Base-by-base conservation (phyloP, 2,888 invertebrate genomes). In the Disparrhopalites patrizii region DNA sequence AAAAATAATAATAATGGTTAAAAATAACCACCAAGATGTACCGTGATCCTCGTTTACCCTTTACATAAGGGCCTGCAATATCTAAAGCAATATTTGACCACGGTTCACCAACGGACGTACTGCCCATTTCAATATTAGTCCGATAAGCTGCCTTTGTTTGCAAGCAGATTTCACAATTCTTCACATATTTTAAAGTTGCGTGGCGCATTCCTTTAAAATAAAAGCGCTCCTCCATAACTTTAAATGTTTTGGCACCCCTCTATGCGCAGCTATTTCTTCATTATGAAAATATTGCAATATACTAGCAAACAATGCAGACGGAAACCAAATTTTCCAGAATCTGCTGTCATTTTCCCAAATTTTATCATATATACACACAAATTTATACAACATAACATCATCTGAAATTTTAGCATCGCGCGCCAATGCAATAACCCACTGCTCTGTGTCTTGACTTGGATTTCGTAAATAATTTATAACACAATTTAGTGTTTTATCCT, bases 181-280 rank as follows among this genome's bases (percentile, higher is more conserved):
- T 54, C 0, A 73, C 66, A 28, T 61, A 69, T 5, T 60, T 15
- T 1, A 57, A 50, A 5, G 65, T 55, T 25, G 67, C 68, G 30
- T 38, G 43, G 13, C 56, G 1, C 73, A 73, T 71, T 1, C 33
- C 8, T n/a, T 23, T 20, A 68, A 68, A 71, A 27, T 54, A 70
- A 0, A 70, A 65, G 28, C 70, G 28, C 7, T 65, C 63, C 43
- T 70, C 68, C 0, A 71, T 10, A 30, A 64, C 1, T 51, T 5
- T 25, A 61, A 70, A 1, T 70, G 70, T 43, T 71, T 71, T 4
- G 40, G 10, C 3, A 67, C 40, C 0, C 71, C 73, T 18, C 68
- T 33, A 63, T 73, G 73, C 25, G 62, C 66, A 5, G 43, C 62
- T 10, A 55, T 13, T 10, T 18, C 15, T 10, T 15, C 20, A 10